phyloP scores from a whole-genome alignment of 2,797 vertebrate genomes.

The Sebastiscus albofasciatus region DNA sequence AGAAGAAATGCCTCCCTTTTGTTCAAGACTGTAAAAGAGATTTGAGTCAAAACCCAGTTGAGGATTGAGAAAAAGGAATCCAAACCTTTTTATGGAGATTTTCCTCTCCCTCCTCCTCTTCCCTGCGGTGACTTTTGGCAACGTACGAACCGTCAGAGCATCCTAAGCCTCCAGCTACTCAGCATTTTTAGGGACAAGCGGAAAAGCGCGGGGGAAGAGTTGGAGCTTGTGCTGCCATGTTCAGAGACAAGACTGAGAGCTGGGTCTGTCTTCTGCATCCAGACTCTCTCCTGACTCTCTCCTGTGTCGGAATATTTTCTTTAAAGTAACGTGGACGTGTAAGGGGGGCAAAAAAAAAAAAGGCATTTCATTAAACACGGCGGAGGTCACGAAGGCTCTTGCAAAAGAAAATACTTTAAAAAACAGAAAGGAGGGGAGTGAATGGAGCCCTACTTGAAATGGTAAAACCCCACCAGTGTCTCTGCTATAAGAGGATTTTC shows the following conservation, averaged over 20 bases:
- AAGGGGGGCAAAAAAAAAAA: conserved; percentile 33
- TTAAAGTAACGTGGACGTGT: conserved; percentile 16
- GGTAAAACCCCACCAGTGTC: conserved; percentile 53
- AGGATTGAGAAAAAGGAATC: conserved; percentile 71
- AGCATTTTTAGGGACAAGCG: conserved; percentile 72
- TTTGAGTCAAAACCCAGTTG: conserved; percentile 73
- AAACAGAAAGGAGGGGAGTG: conserved; percentile 15
- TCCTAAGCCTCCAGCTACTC: conserved; percentile 77
- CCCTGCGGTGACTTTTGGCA: conserved; percentile 81
- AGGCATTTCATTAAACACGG: conserved; percentile 66
- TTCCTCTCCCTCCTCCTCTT: conserved; percentile 62
- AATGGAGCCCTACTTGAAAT: conserved; percentile 48
- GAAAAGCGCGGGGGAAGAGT: conserved; percentile 53
- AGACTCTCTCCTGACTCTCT: neutral
- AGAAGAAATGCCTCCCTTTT: conserved; percentile 64
- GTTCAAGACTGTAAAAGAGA: conserved; percentile 73
- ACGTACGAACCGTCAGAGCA: conserved; percentile 68
- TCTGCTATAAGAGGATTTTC: conserved; percentile 59
- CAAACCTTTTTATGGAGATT: conserved; percentile 77
- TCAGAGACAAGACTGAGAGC: conserved; percentile 39
- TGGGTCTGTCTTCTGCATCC: conserved; percentile 23
- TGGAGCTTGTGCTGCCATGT: conserved; percentile 51
- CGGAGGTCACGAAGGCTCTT: conserved; percentile 73
- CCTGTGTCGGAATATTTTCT: conserved; percentile 25
- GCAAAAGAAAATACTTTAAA: conserved; percentile 46